A percentile compares a stretch with the other conserved stretches of the same genome.
These are phyloP conservation scores for Drosophila oshimai DNA, from an alignment of 1,140 invertebrate genomes.

Conservation along the genomic window DNA sequence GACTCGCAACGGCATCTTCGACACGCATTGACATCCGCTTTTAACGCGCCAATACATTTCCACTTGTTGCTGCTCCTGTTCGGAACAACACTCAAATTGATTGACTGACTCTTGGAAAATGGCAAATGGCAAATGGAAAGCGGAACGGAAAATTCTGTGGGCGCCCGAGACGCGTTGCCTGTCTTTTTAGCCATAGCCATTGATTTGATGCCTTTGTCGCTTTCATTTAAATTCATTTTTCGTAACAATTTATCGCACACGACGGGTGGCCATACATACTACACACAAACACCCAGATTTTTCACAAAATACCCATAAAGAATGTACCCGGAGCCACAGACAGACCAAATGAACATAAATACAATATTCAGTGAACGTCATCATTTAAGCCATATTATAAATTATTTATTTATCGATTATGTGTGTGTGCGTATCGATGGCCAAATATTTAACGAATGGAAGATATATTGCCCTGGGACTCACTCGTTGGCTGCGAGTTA, in stretches of 20 bases:
- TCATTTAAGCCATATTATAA: constrained; percentile 46
- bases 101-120: constrained; percentile 47
- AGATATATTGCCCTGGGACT: neutral
- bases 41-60: constrained; percentile 55
- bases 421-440: neutral
- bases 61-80: constrained; percentile 38
- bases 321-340: neutral
- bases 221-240: constrained; percentile 66
- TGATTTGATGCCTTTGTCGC: constrained; percentile 46
- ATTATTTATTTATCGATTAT: constrained; percentile 51
- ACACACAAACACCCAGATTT: neutral
- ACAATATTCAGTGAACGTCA: constrained; percentile 43
- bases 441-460: constrained; percentile 9
- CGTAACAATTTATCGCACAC: constrained; percentile 55
- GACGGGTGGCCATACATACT: constrained; percentile 2
- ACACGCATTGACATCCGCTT: constrained; percentile 56
- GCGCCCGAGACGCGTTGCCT: neutral
- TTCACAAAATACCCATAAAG: constrained; percentile 2
- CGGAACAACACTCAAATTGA: constrained; percentile 63
- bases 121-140: neutral
- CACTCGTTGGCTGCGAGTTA: neutral
- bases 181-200: constrained; percentile 45
- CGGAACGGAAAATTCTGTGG: constrained; percentile 12
- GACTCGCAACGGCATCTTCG: constrained; percentile 27
- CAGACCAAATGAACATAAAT: constrained; percentile 33